Conservation (phyloP, 2,797 vertebrate genomes). For the Myripristis jacobus region DNA sequence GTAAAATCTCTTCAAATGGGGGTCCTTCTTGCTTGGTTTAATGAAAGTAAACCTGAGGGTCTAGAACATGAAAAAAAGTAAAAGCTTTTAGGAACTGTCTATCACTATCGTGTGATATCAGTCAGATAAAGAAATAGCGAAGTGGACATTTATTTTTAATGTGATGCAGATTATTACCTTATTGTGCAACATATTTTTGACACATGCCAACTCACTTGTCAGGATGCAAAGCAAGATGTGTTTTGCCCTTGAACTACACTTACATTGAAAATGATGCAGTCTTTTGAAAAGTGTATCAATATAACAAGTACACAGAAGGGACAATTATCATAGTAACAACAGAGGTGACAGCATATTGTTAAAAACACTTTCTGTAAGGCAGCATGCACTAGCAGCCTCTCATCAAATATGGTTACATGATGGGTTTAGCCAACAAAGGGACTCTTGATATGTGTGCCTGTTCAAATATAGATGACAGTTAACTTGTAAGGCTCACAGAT, state of each 20-base stretch:
- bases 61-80: too few relatives aligned
- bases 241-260: conserved; percentile 29
- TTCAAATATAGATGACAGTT: conserved; percentile 13
- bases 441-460: conserved; percentile 1
- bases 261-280: conserved; percentile 36
- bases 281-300: conserved; percentile 42
- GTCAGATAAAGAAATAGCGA: too few relatives aligned
- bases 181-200: conserved; percentile 3
- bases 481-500: not conserved
- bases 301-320: conserved; percentile 38
- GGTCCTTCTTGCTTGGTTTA: too few relatives aligned
- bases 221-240: conserved; percentile 13
- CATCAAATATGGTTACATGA: conserved; percentile 27
- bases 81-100: too few relatives aligned
- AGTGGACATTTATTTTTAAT: too few relatives aligned
- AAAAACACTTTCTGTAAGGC: conserved; percentile 30
- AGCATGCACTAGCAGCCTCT: conserved; percentile 42
- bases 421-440: not conserved
- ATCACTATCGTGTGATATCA: too few relatives aligned
- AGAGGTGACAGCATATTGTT: conserved; percentile 25
- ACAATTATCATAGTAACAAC: conserved; percentile 37
- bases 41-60: too few relatives aligned
- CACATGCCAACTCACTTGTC: conserved; percentile 4
- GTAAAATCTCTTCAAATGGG: too few relatives aligned
- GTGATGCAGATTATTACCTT: too few relatives aligned